These are phyloP conservation scores for Chamaetylas fuelleborni DNA, from an alignment of 2,113 vertebrate genomes.

Conservation along the genomic window DNA sequence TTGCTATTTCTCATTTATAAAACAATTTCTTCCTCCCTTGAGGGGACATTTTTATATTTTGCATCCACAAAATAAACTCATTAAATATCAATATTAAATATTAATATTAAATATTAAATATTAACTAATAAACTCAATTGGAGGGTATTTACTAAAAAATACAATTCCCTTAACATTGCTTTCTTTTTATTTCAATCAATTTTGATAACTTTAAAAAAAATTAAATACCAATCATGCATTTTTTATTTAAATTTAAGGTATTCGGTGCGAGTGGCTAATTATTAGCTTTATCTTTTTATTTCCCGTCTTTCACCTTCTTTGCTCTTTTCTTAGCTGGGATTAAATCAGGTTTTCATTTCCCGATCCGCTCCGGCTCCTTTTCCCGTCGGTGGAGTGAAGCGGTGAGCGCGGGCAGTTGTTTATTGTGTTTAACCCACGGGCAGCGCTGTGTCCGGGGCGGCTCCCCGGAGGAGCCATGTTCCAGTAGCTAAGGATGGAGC, in stretches of 20 bases:
- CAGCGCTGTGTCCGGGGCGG: no score
- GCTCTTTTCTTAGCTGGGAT: not conserved
- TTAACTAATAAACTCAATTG: no score
- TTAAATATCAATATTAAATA: not conserved
- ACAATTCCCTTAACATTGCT: not conserved
- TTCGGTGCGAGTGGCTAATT: accelerated
- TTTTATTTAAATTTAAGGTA: not conserved
- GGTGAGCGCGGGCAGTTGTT: no score
- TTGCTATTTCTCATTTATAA: not conserved
- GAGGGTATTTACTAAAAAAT: not conserved
- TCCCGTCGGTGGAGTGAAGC: no score
- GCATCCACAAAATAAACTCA: not conserved
- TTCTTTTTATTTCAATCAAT: not conserved
- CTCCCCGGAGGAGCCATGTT: not conserved
- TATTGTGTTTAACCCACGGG: no score
- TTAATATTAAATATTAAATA: no score
- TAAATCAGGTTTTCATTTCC: not conserved
- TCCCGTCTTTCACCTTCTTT: not conserved
- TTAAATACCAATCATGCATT: not conserved
- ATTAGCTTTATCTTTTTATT: not conserved
- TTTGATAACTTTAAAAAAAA: not conserved
- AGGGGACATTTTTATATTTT: not conserved
- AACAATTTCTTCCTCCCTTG: not conserved
- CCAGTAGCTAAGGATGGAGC: not conserved
- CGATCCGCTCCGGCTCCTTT: no score